Evolutionary conservation across 2,113 vertebrate species (phyloP), one percentile per base, ranked within the genome.

Genomic region (Psilopogon haemacephalus): DNA sequence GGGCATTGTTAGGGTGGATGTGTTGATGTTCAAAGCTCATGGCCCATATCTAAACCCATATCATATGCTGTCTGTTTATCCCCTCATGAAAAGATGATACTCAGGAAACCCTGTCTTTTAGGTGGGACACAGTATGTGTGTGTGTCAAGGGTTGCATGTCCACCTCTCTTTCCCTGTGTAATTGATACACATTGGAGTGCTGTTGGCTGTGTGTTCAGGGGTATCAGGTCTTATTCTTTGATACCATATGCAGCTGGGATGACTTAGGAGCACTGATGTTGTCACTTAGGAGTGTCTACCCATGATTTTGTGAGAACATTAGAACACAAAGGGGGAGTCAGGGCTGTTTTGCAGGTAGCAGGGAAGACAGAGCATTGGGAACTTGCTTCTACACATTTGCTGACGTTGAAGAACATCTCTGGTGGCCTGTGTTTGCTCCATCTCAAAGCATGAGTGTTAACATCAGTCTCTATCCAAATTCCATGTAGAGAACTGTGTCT

Each of bases 21-120:
- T 86, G 46, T 85, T 80, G 71, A 59, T 42, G 64, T 94, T 64
- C 62, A 88, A 68, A 94, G 65, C 35, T 93, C 69, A 19, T 72
- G 62, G 68, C 85, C 79, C 21, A 4, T 77, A 59, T 80, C 42
- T 77, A 72, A 83, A 79, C 44, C 48, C 38, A 2, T 60, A 30
- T 16, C 38, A 2, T 60, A 30, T 16, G 12, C 85, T 87, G n/a
- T 1, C 3, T 83, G 48, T 75, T 86, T 86, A 52, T 84, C 42
- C 64, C 24, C 42, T 88, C 68, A 35, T 64, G 44, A 84, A 88
- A 94, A 70, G 37, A 68, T 11, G 32, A 76, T 83, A 85, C 89
- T 95, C 95, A 94, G 96, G 94, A 94, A 95, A 78, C 71, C n/a
- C 62, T 74, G 28, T 1, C 30, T 54, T 75, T 26, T 3, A 82